Percentiles rank a stretch among this genome's conserved stretches.
Evolutionary conservation across 2,797 vertebrate genomes (phyloP).

Genomic region (Allobates femoralis): DNA sequence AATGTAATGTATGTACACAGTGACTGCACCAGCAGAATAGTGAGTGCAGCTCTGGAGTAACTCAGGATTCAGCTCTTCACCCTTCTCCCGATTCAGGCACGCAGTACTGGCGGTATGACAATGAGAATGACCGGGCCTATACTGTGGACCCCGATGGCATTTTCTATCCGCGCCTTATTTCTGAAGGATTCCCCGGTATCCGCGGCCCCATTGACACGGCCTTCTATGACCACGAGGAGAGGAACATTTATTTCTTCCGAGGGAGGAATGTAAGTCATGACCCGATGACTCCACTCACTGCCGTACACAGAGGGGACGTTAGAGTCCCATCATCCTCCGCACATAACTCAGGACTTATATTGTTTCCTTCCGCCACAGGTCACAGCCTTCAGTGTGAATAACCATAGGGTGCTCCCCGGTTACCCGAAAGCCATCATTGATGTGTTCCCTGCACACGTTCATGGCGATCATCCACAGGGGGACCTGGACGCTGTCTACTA

Average conservation of each 20-base stretch:
- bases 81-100: conserved; percentile 69
- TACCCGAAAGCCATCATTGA: conserved; percentile 78
- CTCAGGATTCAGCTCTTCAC: background rate
- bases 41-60: background rate
- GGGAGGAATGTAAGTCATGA: conserved; percentile 73
- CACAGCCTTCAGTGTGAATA: conserved; percentile 77
- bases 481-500: conserved; percentile 82
- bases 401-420: conserved; percentile 72
- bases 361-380: conserved; percentile 72
- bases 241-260: conserved; percentile 85
- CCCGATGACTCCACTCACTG: no score
- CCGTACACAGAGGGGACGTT: no score
- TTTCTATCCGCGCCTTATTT: conserved; percentile 80
- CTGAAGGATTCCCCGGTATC: conserved; percentile 83
- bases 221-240: conserved; percentile 80
- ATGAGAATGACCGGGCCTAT: conserved; percentile 78
- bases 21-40: no score
- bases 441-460: conserved; percentile 76
- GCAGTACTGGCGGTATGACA: conserved; percentile 84
- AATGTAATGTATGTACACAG: no score
- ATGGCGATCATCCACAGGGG: conserved; percentile 78
- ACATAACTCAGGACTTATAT: no score
- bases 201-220: conserved; percentile 82
- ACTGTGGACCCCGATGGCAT: conserved; percentile 75
- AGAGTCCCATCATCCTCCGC: background rate